Base-by-base conservation (phyloP, 2,888 invertebrate species). In the Campoplex nolae region DNA sequence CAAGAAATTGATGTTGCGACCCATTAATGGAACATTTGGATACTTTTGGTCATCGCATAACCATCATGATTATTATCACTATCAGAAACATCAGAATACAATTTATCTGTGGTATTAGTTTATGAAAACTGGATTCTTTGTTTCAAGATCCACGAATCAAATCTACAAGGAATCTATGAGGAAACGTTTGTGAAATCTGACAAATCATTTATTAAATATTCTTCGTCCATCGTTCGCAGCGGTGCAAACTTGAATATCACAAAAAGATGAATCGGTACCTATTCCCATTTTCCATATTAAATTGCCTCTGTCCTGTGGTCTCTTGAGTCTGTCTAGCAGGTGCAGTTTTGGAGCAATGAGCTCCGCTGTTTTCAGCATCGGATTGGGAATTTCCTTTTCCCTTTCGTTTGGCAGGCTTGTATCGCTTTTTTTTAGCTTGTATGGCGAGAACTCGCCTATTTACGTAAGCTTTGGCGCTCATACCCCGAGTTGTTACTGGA, bases 401-500 rank as follows among this genome's bases (percentile, higher is more conserved):
- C 96, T 97, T 97, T 95, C 97, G 97, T 95, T 97, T 97, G 91
- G 96, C 97, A 90, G 97, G 96, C 97, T 97, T 98, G 95, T 98
- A 97, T 91, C 98, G 96, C 95, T 98, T 98, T 96, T 98, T 98
- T 96, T 98, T 98, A 93, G 98, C 98, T 96, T 98, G 98, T 94
- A 98, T 98, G 94, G 98, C 97, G 95, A 98, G 96, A 95, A 98
- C 98, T 95, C 98, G 97, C 95, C 98, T 97, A 96, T 98, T 98
- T 95, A 97, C 97, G 96, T 98, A 98, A 95, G 97, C 97, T 96
- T 97, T 98, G 95, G 97, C 97, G 96, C 97, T 97, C 98, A 97
- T 98, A 91, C 88, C 92, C 90, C 90, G 85, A 54, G 86, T 87
- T 79, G 88, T 88, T 77, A 85, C 90, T 73, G 81, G 75, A 81